Base-by-base conservation (phyloP, 2,888 invertebrate genomes). In the Blastobasis lacticolella region DNA sequence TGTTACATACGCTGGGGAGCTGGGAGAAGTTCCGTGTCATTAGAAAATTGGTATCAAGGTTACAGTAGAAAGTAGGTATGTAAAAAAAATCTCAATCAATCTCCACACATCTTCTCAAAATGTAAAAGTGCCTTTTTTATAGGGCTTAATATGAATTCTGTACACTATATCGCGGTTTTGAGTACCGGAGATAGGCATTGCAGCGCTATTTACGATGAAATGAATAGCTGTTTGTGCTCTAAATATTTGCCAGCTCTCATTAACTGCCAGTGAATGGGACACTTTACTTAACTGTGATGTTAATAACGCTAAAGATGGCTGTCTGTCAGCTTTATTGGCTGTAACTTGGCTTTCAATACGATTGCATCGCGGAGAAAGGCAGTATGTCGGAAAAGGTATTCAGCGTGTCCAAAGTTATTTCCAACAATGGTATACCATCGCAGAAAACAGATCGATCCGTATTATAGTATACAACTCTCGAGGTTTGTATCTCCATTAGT, bases 221-320 rank as follows among this genome's bases (percentile, higher is more conserved):
- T 42, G 23, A 23, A 23, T 10, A 10, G 48, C 9, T 36, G 36
- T 41, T 9, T 9, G 4, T 23, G 45, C 48, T 48, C 54, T 48
- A 49, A 55, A 53, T 57, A 56, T 55, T 53, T 54, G 53, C 51
- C 54, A 58, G 38, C 56, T 64, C 57, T 60, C 60, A 50, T 53
- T 45, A 57, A 60, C 59, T 53, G 54, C 54, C 55, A 48, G 42
- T 61, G 57, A 63, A 65, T 61, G 60, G 57, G 54, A 55, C 59
- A 61, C 47, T 54, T 58, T 54, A 55, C 53, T 59, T 56, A 61
- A 55, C 52, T 57, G 52, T 55, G 53, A 59, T 60, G 52, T 54
- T 61, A 63, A 62, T 60, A 59, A 57, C 54, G 47, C 56, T 67
- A 62, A 66, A 66, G 57, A 62, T 57, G 51, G 54, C 52, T 58